phyloP scores from a whole-genome alignment of 2,113 vertebrate species.

The Nanger granti region DNA sequence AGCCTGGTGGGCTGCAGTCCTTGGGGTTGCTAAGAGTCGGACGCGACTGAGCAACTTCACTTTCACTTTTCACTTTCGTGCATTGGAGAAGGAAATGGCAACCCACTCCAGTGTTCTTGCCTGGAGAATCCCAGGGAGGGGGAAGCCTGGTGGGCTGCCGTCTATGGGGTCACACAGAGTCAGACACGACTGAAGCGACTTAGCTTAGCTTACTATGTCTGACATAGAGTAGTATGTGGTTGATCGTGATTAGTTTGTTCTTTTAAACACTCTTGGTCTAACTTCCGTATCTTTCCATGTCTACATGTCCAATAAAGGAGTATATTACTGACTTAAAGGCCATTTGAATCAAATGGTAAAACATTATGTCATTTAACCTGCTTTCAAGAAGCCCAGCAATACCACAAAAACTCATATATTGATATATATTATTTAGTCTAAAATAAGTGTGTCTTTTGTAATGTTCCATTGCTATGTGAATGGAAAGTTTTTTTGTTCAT shows the following conservation, averaged over 20 bases:
- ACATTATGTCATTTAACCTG: neutral
- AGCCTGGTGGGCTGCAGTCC: too few relatives aligned
- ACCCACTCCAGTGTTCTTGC: too few relatives aligned
- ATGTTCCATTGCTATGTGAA: neutral
- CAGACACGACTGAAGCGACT: too few relatives aligned
- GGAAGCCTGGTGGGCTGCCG: too few relatives aligned
- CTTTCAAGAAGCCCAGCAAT: neutral
- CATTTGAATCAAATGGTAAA: neutral
- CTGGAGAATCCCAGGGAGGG: too few relatives aligned
- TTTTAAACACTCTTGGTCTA: neutral
- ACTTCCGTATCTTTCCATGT: neutral
- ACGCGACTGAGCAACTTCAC: too few relatives aligned
- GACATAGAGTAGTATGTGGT: neutral
- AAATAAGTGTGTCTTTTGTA: slow-evolving; percentile 9
- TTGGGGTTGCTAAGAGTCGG: too few relatives aligned
- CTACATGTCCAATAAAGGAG: neutral
- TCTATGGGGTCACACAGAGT: too few relatives aligned
- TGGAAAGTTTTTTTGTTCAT: neutral
- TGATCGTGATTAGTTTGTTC: neutral
- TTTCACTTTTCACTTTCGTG: too few relatives aligned
- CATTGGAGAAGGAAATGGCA: too few relatives aligned
- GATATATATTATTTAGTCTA: neutral
- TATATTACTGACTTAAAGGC: neutral
- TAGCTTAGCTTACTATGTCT: neutral
- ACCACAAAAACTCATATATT: neutral